phyloP scores from a whole-genome alignment of 2,797 vertebrate species.

The Acanthornis magna region DNA sequence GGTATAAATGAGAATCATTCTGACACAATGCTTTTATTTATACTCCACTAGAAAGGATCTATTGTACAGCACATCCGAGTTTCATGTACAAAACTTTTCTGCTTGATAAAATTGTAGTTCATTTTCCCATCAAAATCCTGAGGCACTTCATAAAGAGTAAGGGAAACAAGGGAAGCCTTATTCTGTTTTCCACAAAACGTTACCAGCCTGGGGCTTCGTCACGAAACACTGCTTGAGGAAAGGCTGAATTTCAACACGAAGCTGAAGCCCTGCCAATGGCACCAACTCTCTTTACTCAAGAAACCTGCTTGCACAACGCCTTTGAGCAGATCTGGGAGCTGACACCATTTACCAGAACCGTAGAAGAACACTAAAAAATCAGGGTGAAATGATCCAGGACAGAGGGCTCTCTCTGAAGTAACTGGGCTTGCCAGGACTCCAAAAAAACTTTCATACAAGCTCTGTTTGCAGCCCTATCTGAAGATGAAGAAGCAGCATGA shows the following conservation, averaged over 20 bases:
- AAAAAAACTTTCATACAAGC: not conserved
- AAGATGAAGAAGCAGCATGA: not conserved
- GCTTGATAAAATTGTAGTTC: conserved; percentile 43
- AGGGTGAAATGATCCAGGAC: not conserved
- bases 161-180: conserved; percentile 59
- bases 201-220: conserved; percentile 30
- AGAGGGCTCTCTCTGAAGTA: not conserved
- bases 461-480: not conserved
- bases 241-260: conserved; percentile 7
- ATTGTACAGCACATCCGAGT: not conserved
- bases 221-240: conserved; percentile 21
- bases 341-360: conserved; percentile 10
- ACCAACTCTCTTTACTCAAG: not conserved
- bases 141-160: conserved; percentile 46
- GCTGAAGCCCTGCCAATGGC: conserved; percentile 27
- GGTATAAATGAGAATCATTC: not conserved
- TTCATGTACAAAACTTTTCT: conserved; percentile 6
- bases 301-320: not conserved
- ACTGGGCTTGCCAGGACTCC: not conserved
- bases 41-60: conserved; percentile 22
- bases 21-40: conserved; percentile 38
- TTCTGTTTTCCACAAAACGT: not conserved
- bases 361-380: not conserved
- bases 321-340: not conserved
- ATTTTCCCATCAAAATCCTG: conserved; percentile 54